These are phyloP conservation scores for Drosophila punjabiensis DNA, from an alignment of 1,140 invertebrate species.

Conservation along the genomic window DNA sequence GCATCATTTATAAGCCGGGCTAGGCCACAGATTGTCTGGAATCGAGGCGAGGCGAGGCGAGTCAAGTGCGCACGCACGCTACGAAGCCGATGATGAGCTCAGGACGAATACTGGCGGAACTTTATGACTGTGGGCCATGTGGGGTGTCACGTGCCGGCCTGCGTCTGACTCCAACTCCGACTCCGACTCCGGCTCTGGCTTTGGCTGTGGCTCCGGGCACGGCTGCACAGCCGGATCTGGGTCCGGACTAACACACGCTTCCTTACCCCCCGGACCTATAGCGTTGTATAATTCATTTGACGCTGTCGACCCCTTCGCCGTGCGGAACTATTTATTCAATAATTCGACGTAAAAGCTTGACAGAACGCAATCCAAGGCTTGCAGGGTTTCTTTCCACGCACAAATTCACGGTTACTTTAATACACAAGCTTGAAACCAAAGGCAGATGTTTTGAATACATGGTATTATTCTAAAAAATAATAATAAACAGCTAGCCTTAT, in stretches of 20 bases:
- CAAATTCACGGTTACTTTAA: neutral
- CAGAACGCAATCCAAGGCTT: constrained; percentile 83
- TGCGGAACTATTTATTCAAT: constrained; percentile 82
- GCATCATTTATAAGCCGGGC: constrained; percentile 81
- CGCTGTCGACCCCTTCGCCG: constrained; percentile 58
- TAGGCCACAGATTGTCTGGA: constrained; percentile 82
- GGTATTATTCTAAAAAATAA: neutral
- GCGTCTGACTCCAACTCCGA: constrained; percentile 5
- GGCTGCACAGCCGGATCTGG: constrained; percentile 21
- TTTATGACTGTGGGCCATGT: constrained; percentile 63
- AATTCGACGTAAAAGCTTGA: constrained; percentile 58
- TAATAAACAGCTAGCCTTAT: no score
- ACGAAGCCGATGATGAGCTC: constrained; percentile 77
- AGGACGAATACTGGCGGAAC: constrained; percentile 58
- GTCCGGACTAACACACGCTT: constrained; percentile 19
- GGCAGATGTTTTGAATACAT: neutral
- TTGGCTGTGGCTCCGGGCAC: constrained; percentile 10
- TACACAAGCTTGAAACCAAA: neutral
- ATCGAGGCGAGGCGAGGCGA: constrained; percentile 27
- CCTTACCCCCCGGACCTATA: neutral
- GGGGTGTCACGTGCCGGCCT: constrained; percentile 57
- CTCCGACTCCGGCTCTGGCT: constrained; percentile 1
- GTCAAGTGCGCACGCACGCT: constrained; percentile 62
- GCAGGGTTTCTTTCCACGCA: neutral
- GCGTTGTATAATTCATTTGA: constrained; percentile 72